Evolutionary conservation across 2,113 vertebrate species (phyloP).

Genomic region (Pica pica): DNA sequence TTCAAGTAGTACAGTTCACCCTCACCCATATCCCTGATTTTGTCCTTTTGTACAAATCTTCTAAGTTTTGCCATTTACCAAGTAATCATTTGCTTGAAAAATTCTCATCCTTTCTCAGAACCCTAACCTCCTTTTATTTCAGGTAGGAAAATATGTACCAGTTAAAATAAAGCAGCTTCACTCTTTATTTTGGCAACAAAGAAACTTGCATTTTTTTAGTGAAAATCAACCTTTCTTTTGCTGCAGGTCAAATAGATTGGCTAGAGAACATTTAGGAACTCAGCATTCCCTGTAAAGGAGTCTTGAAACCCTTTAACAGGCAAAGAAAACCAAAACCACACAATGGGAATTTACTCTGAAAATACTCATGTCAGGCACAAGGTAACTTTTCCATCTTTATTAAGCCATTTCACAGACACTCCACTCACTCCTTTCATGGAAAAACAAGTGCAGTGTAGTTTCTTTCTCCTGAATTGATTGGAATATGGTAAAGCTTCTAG

Average conservation of each 20-base stretch:
- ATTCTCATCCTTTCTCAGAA: not conserved
- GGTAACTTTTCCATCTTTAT: not conserved
- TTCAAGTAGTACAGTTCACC: not conserved
- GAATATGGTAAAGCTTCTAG: not conserved
- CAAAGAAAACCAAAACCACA: not conserved
- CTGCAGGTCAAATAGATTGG: not conserved
- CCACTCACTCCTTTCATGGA: not conserved
- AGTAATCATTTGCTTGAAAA: not conserved
- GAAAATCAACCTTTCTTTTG: not conserved
- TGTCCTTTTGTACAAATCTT: not conserved
- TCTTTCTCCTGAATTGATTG: not conserved
- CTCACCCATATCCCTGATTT: not conserved
- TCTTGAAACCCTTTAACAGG: not conserved
- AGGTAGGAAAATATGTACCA: not conserved
- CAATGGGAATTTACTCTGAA: not conserved
- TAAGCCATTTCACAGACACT: not conserved
- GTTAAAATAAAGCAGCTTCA: not conserved
- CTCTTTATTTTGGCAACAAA: not conserved
- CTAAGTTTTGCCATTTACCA: not conserved
- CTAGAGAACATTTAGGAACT: not conserved
- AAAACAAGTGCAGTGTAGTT: not conserved
- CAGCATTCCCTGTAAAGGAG: not conserved
- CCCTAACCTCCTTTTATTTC: not conserved
- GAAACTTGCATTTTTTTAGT: not conserved
- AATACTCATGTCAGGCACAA: not conserved